Evolutionary conservation across 2,888 invertebrate species (phyloP).

Genomic region (Digitonthophagus gazella): DNA sequence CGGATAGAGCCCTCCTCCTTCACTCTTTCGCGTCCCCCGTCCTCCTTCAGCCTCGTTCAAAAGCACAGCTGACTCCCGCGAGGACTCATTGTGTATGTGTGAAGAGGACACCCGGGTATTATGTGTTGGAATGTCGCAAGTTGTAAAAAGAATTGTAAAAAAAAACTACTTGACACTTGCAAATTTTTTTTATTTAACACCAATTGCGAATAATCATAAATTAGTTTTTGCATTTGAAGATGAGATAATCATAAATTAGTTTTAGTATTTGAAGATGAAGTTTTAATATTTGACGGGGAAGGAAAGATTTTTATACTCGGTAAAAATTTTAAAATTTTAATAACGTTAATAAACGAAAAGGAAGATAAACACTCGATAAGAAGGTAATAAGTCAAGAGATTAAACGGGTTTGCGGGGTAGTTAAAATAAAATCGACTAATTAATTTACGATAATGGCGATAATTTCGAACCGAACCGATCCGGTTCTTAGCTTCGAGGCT

Average conservation of each 20-base stretch:
- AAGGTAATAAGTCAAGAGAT: background rate
- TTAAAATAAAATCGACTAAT: background rate
- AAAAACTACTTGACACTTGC: background rate
- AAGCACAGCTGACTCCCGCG: background rate
- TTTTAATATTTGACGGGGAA: too few relatives aligned
- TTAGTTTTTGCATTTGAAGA: too few relatives aligned
- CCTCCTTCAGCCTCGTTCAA: background rate
- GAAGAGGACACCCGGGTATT: background rate
- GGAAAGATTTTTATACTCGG: too few relatives aligned
- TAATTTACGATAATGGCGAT: background rate
- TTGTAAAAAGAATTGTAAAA: too few relatives aligned
- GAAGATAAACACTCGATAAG: background rate
- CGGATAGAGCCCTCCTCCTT: background rate
- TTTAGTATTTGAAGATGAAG: too few relatives aligned
- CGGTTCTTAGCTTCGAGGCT: background rate
- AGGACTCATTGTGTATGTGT: background rate
- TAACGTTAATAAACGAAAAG: too few relatives aligned
- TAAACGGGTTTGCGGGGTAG: background rate
- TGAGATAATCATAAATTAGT: too few relatives aligned
- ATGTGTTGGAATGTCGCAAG: background rate
- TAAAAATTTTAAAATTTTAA: too few relatives aligned
- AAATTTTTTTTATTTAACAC: background rate
- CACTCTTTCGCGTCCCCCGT: background rate
- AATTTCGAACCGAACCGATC: background rate
- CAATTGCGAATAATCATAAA: too few relatives aligned